Evolutionary conservation across 2,888 invertebrate species (phyloP).

Genomic region (Sarcophaga rosellei): DNA sequence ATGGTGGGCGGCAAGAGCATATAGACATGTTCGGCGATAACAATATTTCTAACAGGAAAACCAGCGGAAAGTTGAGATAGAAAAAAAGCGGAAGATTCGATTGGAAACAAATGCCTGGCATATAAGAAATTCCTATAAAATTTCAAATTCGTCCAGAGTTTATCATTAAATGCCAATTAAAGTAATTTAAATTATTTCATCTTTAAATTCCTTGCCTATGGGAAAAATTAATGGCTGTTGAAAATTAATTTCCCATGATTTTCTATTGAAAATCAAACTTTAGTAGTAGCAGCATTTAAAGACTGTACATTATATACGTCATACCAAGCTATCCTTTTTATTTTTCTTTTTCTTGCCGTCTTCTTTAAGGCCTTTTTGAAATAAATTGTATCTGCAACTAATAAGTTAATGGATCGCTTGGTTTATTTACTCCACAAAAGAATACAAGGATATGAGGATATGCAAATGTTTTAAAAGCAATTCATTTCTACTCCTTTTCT

Average conservation of each 20-base stretch:
- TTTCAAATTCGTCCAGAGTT: too few relatives aligned
- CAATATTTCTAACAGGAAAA: too few relatives aligned
- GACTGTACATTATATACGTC: not conserved
- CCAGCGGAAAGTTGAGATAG: too few relatives aligned
- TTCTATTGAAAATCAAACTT: not conserved
- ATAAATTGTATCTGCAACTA: not conserved
- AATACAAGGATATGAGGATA: not conserved
- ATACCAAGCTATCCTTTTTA: not conserved
- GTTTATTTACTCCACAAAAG: not conserved
- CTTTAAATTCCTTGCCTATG: not conserved
- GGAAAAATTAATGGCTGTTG: not conserved
- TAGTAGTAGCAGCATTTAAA: not conserved
- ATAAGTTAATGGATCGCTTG: constrained; percentile 44
- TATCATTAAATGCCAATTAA: too few relatives aligned
- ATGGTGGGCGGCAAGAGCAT: too few relatives aligned
- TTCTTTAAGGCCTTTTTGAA: not conserved
- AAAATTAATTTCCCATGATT: constrained; percentile 6
- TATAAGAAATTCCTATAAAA: too few relatives aligned
- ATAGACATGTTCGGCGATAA: too few relatives aligned
- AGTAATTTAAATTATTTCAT: too few relatives aligned
- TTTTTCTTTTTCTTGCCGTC: not conserved
- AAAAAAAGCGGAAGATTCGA: too few relatives aligned
- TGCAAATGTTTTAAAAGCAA: not conserved
- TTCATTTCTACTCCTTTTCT: not conserved
- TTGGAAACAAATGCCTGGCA: too few relatives aligned